Evolutionary conservation across 1,140 invertebrate species (phyloP).

Genomic region (Trichonephila clavata): DNA sequence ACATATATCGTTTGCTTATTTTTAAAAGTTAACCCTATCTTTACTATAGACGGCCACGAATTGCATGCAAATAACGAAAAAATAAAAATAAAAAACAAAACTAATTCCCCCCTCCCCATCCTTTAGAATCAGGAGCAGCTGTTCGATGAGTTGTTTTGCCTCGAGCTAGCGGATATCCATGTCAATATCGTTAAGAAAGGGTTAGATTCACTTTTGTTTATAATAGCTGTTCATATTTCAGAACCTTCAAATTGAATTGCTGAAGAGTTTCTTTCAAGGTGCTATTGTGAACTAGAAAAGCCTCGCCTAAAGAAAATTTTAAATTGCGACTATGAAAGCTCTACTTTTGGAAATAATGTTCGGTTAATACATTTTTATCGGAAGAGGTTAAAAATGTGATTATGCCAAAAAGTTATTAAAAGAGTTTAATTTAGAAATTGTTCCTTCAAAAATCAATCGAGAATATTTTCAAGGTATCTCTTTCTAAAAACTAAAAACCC

Average conservation of each 20-base stretch:
- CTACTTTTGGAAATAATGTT: not conserved
- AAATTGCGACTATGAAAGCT: not conserved
- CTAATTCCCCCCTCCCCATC: conserved; percentile 3
- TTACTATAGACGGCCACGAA: conserved; percentile 22
- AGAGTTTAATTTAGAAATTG: not conserved
- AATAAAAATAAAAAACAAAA: conserved; percentile 46
- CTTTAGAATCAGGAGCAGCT: conserved; percentile 35
- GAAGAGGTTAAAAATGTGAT: not conserved
- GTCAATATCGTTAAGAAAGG: conserved; percentile 61
- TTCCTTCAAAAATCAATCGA: not conserved
- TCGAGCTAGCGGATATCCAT: conserved; percentile 47
- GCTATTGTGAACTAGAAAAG: not conserved
- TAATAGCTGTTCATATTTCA: conserved; percentile 38
- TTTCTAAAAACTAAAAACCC: too few species aligned
- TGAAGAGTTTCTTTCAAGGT: conserved; percentile 38
- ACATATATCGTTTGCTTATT: conserved; percentile 8
- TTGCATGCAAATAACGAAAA: conserved; percentile 55
- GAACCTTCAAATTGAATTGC: conserved; percentile 17
- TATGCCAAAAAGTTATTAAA: not conserved
- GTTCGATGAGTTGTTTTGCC: conserved; percentile 38
- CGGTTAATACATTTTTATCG: not conserved
- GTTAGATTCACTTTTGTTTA: conserved; percentile 49
- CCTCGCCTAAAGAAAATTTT: not conserved
- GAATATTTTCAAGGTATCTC: too few species aligned
- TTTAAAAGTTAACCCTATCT: conserved; percentile 45